Conservation (phyloP, 1,140 invertebrate species). For the Drosophila arizonae region DNA sequence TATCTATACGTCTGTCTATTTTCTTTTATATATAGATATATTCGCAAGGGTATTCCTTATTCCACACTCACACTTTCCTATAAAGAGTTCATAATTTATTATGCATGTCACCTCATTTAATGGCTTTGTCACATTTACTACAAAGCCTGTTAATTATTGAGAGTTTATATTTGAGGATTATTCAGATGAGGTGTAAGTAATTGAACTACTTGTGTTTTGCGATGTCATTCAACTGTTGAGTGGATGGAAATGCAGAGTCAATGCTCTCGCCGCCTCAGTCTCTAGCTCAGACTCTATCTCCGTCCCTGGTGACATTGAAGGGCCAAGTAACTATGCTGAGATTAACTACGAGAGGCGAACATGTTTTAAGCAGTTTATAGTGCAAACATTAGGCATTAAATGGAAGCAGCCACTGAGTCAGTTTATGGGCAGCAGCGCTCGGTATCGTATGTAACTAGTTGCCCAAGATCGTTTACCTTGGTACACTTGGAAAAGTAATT, state of each 20-base stretch:
- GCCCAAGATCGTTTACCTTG: constrained; percentile 25
- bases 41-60: background rate
- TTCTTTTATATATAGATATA: no score
- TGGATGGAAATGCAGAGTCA: background rate
- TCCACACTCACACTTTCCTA: background rate
- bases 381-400: constrained; percentile 5
- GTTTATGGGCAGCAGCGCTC: background rate
- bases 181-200: background rate
- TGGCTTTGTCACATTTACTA: constrained; percentile 1
- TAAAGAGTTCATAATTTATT: background rate
- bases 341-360: background rate
- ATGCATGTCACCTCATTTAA: constrained; percentile 1
- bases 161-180: background rate
- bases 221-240: background rate
- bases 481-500: constrained; percentile 27
- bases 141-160: constrained; percentile 1
- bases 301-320: background rate
- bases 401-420: constrained; percentile 1
- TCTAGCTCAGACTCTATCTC: background rate
- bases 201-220: background rate
- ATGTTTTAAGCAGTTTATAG: background rate
- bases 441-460: constrained; percentile 2
- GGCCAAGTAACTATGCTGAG: background rate
- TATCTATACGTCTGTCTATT: no score
- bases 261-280: background rate